A percentile compares a stretch with the other conserved stretches of the same genome.
phyloP scores from a whole-genome alignment of 1,140 invertebrate species.

The Drosophila albomicans region DNA sequence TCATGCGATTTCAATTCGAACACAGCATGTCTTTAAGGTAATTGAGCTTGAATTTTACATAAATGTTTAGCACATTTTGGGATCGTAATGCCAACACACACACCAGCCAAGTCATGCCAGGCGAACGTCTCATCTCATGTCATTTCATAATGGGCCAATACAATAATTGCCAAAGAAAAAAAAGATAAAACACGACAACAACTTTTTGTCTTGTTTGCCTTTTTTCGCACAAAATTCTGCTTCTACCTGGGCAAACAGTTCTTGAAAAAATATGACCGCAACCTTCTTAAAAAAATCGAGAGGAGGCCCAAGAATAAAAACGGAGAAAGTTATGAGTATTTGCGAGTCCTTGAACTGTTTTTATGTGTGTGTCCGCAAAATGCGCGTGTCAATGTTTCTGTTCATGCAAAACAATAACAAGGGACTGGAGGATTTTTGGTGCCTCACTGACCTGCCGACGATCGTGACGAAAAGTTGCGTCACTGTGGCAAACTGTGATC shows the following conservation, averaged over 20 bases:
- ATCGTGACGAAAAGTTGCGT: conserved; percentile 67
- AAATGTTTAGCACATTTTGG: conserved; percentile 16
- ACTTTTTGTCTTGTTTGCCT: background rate
- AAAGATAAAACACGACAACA: background rate
- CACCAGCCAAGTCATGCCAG: background rate
- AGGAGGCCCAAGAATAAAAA: conserved; percentile 28
- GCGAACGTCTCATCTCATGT: background rate
- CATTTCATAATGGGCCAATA: conserved; percentile 23
- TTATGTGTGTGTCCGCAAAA: conserved; percentile 69
- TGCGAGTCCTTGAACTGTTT: conserved; percentile 76
- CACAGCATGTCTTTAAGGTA: background rate
- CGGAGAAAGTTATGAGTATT: conserved; percentile 62
- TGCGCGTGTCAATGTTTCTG: conserved; percentile 61
- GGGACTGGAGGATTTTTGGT: conserved; percentile 20
- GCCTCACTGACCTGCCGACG: conserved; percentile 40
- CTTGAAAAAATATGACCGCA: conserved; percentile 63
- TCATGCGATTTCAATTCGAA: background rate
- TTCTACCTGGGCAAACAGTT: conserved; percentile 54
- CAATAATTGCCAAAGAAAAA: conserved; percentile 4
- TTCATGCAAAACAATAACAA: conserved; percentile 50
- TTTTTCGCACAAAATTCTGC: conserved; percentile 25
- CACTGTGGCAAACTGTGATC: conserved; percentile 64
- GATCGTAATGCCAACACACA: conserved; percentile 4
- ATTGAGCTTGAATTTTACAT: conserved; percentile 21
- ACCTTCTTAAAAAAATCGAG: conserved; percentile 52